phyloP scores from a whole-genome alignment of 2,888 invertebrate species.

The Synanthedon tipuliformis region DNA sequence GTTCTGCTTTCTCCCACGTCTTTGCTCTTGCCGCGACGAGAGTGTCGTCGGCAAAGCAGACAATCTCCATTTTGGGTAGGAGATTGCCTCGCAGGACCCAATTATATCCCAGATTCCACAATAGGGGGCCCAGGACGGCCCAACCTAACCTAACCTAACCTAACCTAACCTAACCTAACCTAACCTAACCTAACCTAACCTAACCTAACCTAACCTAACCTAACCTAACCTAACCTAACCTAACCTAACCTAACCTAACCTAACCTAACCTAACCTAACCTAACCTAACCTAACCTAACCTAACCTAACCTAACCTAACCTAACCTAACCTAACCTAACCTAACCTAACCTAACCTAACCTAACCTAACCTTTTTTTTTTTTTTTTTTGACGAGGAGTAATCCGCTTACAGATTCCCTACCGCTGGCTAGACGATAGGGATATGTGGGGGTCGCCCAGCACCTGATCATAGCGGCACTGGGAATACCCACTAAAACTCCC shows the following conservation, averaged over 20 bases:
- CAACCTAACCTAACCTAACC: conserved; percentile 4
- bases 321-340: conserved; percentile 1
- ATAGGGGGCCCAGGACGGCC: background rate
- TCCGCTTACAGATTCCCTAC: too few species aligned
- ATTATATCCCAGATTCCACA: too few species aligned
- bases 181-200: conserved; percentile 3
- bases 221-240: conserved; percentile 1
- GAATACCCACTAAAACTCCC: too few species aligned
- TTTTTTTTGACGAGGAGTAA: too few species aligned
- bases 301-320: background rate
- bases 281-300: conserved; percentile 1
- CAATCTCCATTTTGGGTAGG: too few species aligned
- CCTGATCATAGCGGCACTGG: too few species aligned
- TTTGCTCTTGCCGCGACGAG: too few species aligned
- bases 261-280: conserved; percentile 1
- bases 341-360: conserved; percentile 1
- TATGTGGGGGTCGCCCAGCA: too few species aligned
- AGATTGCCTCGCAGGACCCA: too few species aligned
- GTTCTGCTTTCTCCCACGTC: too few species aligned
- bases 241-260: conserved; percentile 1
- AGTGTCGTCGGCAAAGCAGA: too few species aligned
- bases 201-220: background rate
- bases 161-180: conserved; percentile 4
- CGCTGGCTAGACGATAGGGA: too few species aligned
- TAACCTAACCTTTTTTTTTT: conserved; percentile 1